Evolutionary conservation across 2,888 invertebrate species (phyloP).

Genomic region (Eudemis profundana): DNA sequence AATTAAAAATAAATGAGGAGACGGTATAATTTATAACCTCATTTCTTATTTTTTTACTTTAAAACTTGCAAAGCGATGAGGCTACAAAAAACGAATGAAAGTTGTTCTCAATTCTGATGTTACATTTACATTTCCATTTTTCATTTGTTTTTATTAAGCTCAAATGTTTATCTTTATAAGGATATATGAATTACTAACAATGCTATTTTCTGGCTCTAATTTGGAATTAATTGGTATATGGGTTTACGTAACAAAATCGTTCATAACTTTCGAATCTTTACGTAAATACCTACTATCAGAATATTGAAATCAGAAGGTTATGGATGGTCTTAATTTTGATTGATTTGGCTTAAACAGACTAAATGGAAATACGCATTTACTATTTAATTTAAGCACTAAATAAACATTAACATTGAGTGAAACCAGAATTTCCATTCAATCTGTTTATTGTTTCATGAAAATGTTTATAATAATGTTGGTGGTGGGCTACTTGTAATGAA

Average conservation of each 20-base stretch:
- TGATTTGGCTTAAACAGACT: slow-evolving; percentile 43
- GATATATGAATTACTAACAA: slow-evolving; percentile 29
- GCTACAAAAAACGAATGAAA: no score
- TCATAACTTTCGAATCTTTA: slow-evolving; percentile 4
- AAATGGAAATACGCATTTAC: slow-evolving; percentile 45
- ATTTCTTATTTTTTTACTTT: no score
- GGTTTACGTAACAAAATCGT: slow-evolving; percentile 20
- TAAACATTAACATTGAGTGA: neutral
- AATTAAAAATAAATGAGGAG: slow-evolving; percentile 15
- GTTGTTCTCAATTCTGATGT: slow-evolving; percentile 19
- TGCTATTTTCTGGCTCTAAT: slow-evolving; percentile 32
- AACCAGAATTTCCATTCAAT: slow-evolving; percentile 50
- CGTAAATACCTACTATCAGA: neutral
- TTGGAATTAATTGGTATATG: slow-evolving; percentile 31
- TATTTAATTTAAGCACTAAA: slow-evolving; percentile 3
- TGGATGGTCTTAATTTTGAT: slow-evolving; percentile 49
- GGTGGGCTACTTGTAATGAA: slow-evolving; percentile 42
- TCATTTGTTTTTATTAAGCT: slow-evolving; percentile 17
- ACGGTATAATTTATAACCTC: no score
- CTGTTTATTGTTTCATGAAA: slow-evolving; percentile 52
- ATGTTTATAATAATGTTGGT: slow-evolving; percentile 50
- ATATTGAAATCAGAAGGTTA: slow-evolving; percentile 32
- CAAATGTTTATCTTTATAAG: slow-evolving; percentile 14
- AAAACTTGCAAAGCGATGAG: no score
- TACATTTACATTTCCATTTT: slow-evolving; percentile 9